Conservation (phyloP, 2,113 vertebrate genomes). For the Spea multiplicata region DNA sequence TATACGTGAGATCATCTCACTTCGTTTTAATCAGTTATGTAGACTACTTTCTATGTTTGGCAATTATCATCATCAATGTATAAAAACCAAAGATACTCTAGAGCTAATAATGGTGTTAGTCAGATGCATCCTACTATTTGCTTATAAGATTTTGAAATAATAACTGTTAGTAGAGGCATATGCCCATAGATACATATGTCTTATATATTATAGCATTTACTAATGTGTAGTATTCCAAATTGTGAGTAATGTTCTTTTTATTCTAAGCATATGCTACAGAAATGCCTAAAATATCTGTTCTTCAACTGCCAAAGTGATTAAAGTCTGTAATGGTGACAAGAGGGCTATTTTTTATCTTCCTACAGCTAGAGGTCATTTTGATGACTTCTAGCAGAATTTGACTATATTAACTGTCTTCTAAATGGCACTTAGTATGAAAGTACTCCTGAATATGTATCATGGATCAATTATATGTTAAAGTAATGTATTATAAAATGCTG, state of each 20-base stretch:
- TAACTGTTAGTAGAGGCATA: too few relatives aligned
- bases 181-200: too few relatives aligned
- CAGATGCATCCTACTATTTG: too few relatives aligned
- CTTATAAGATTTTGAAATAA: too few relatives aligned
- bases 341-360: slow-evolving; percentile 14
- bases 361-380: slow-evolving; percentile 27
- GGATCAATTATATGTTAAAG: not conserved
- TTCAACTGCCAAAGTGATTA: slow-evolving; percentile 11
- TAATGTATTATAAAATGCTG: not conserved
- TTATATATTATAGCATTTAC: not conserved
- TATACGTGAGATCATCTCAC: too few relatives aligned
- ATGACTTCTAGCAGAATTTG: slow-evolving; percentile 10
- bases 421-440: not conserved
- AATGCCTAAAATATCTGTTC: slow-evolving; percentile 7
- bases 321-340: not conserved
- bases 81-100: too few relatives aligned
- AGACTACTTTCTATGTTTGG: too few relatives aligned
- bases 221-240: not conserved
- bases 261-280: slow-evolving; percentile 16
- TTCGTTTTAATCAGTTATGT: too few relatives aligned
- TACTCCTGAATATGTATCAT: not conserved
- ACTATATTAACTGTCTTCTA: slow-evolving; percentile 13
- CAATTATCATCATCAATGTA: too few relatives aligned
- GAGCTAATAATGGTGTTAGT: too few relatives aligned
- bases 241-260: not conserved